phyloP scores from a whole-genome alignment of 2,888 invertebrate genomes.

The Microplitis manilae region DNA sequence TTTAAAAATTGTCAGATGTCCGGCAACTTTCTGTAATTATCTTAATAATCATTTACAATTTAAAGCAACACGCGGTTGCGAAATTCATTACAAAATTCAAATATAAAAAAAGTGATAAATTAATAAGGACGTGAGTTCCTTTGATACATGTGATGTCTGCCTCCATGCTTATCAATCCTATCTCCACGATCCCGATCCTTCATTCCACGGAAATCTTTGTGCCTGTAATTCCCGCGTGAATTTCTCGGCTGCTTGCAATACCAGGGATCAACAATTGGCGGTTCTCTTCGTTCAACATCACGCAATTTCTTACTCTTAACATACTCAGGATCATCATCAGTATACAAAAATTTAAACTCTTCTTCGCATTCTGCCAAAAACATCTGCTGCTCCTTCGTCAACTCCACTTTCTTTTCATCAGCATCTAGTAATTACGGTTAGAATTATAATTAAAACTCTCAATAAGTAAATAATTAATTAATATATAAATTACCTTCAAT shows the following conservation, averaged over 20 bases:
- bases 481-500: neutral
- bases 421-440: neutral
- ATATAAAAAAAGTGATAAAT: conserved; percentile 22
- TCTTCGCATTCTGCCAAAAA: conserved; percentile 78
- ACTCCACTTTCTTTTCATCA: conserved; percentile 40
- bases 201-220: conserved; percentile 51
- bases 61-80: too few relatives aligned
- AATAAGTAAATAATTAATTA: conserved; percentile 9
- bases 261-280: conserved; percentile 78
- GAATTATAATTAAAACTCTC: neutral
- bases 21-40: too few relatives aligned
- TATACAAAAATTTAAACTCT: conserved; percentile 77
- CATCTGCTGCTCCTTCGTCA: conserved; percentile 75
- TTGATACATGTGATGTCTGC: conserved; percentile 47
- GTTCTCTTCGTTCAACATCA: conserved; percentile 70
- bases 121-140: conserved; percentile 49
- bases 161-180: conserved; percentile 47
- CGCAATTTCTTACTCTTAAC: conserved; percentile 68
- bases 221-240: conserved; percentile 49
- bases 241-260: conserved; percentile 55
- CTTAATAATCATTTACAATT: conserved; percentile 16
- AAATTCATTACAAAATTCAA: neutral
- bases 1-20: too few relatives aligned
- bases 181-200: conserved; percentile 50
- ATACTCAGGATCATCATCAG: conserved; percentile 78